A percentile compares a stretch with the other conserved stretches of the same genome.
These are phyloP conservation scores for Platorchestia sp. DNA, from an alignment of 1,140 invertebrate genomes.

Conservation along the genomic window DNA sequence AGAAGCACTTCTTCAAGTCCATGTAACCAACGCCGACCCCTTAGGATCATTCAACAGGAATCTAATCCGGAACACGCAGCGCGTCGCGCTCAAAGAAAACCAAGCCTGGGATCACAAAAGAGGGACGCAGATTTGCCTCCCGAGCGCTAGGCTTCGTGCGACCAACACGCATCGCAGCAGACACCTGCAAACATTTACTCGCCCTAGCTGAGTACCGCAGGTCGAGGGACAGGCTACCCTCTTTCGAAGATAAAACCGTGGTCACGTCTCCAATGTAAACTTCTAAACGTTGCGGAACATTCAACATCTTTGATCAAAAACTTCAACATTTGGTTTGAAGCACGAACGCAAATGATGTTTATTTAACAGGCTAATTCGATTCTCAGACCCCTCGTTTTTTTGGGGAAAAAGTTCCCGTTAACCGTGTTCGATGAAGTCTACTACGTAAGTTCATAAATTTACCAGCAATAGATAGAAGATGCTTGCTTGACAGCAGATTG, in stretches of 20 bases:
- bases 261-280: neutral
- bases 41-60: neutral
- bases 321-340: neutral
- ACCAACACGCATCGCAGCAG: neutral
- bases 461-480: too few species aligned
- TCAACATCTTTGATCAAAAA: neutral
- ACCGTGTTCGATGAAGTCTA: neutral
- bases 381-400: neutral
- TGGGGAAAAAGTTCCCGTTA: neutral
- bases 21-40: neutral
- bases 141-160: neutral
- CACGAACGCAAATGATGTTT: neutral
- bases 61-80: neutral
- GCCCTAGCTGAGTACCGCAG: neutral
- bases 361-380: neutral
- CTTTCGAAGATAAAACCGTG: neutral
- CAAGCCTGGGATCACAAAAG: constrained; percentile 3
- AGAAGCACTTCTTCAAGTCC: neutral
- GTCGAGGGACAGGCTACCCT: neutral
- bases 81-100: neutral
- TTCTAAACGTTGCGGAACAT: neutral
- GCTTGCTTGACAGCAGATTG: too few species aligned
- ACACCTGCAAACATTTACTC: neutral
- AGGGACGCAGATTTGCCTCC: neutral
- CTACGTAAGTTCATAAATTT: neutral